These are phyloP conservation scores for Thysanoteuthis rhombus DNA, from an alignment of 2,888 invertebrate species.

Conservation along the genomic window DNA sequence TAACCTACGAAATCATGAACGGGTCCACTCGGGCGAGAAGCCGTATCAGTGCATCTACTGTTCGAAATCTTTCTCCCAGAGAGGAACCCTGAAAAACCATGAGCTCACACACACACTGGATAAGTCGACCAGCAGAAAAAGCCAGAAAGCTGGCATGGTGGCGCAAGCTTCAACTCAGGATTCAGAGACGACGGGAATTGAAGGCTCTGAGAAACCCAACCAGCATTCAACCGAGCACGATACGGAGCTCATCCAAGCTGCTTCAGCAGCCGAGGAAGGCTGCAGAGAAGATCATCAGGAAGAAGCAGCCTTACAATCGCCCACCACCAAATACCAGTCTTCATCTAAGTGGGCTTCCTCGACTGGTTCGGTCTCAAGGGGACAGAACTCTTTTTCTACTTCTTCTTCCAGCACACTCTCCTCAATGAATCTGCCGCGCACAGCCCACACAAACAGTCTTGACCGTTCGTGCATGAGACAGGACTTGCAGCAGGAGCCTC, in stretches of 20 bases:
- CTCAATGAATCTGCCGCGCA: background rate
- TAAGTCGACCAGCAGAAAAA: background rate
- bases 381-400: background rate
- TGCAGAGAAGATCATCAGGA: background rate
- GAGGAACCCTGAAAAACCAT: constrained; percentile 12
- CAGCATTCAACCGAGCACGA: background rate
- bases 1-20: background rate
- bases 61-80: constrained; percentile 13
- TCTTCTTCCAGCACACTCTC: background rate
- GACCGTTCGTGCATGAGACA: background rate
- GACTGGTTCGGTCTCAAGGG: background rate
- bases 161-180: background rate
- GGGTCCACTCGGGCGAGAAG: constrained; percentile 24
- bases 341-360: background rate
- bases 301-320: background rate
- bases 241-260: background rate
- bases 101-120: constrained; percentile 22
- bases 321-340: background rate
- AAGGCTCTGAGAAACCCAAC: background rate
- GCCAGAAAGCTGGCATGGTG: background rate
- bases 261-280: background rate
- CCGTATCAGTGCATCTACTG: constrained; percentile 14
- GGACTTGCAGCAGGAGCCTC: background rate
- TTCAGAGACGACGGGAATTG: background rate
- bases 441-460: background rate